Base-by-base conservation (phyloP, 2,888 invertebrate species). In the Ophion slaviceki region DNA sequence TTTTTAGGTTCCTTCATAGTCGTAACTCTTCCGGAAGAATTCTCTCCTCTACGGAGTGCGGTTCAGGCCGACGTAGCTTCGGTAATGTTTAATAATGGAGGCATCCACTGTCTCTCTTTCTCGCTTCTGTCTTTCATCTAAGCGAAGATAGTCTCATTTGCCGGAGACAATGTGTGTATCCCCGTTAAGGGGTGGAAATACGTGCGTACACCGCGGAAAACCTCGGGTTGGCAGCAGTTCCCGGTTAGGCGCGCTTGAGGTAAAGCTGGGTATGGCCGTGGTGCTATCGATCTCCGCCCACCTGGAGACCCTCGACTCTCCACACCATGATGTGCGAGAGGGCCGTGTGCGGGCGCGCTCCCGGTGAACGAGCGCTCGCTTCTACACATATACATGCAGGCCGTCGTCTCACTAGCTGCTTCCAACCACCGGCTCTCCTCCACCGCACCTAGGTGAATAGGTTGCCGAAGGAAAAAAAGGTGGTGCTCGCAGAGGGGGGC, bases 201-300 rank as follows among this genome's bases (percentile, higher is more conserved):
- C 79, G 82, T 84, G 86, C 81, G 84, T 88, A 87, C 77, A 88
- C 82, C 88, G 87, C 85, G 86, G 86, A 88, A 89, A 70, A 90
- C 89, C 89, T 89, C 90, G 90, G 89, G 89, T 24, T 88, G 90
- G 90, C 89, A 89, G 89, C 89, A 89, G 89, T 90, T 92, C 90
- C 90, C 91, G 89, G 90, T 89, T 89, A 62, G 59, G 45, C 88
- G 88, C 86, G 88, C 83, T 86, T 84, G 90, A 4, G 93, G 92
- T 93, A 92, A 91, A 91, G 93, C 92, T 93, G 90, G 93, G 93
- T 93, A 47, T 47, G 88, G 82, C 88, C 89, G 91, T 89, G 89
- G 90, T 91, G 90, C 91, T 93, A 93, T 93, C 93, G 93, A 92
- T 93, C 92, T 91, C 90, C 90, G 89, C 90, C 92, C 90, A 92